These are phyloP conservation scores for Hemibagrus wyckioides DNA, from an alignment of 2,113 vertebrate species.

Conservation along the genomic window DNA sequence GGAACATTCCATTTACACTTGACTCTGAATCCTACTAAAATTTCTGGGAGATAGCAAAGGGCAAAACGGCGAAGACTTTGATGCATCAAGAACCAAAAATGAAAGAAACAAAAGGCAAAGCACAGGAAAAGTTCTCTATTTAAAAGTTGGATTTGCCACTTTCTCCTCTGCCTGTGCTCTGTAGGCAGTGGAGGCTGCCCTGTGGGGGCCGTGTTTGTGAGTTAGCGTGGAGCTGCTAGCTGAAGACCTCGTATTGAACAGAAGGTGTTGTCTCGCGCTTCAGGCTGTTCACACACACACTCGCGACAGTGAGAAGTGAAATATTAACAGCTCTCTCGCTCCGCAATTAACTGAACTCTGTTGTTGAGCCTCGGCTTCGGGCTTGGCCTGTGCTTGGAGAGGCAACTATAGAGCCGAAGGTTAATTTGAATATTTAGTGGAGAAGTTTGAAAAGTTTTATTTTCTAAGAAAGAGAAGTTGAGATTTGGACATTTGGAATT, in stretches of 20 bases:
- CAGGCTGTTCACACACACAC: constrained; percentile 67
- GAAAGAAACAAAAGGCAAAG: constrained; percentile 36
- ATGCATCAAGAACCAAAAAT: constrained; percentile 55
- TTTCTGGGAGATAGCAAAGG: constrained; percentile 57
- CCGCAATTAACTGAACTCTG: constrained; percentile 71
- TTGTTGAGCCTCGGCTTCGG: constrained; percentile 51
- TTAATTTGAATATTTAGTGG: constrained; percentile 41
- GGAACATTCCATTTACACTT: not conserved
- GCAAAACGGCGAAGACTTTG: constrained; percentile 50
- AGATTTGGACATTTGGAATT: not conserved
- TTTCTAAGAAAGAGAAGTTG: not conserved
- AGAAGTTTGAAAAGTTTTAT: constrained; percentile 26
- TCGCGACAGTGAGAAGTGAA: constrained; percentile 65
- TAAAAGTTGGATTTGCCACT: constrained; percentile 34
- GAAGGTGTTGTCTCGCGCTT: constrained; percentile 79
- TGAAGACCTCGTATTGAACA: constrained; percentile 73
- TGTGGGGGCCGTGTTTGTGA: constrained; percentile 38
- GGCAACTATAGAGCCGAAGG: constrained; percentile 32
- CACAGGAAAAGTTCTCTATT: constrained; percentile 57
- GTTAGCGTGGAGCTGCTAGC: constrained; percentile 56
- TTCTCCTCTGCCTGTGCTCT: constrained; percentile 25
- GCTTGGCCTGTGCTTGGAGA: constrained; percentile 33
- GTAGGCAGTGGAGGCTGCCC: constrained; percentile 6
- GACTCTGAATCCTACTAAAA: constrained; percentile 41
- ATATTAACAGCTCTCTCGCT: constrained; percentile 73